Conservation (phyloP, 1,140 invertebrate genomes). For the Dinothrombium tinctorium region DNA sequence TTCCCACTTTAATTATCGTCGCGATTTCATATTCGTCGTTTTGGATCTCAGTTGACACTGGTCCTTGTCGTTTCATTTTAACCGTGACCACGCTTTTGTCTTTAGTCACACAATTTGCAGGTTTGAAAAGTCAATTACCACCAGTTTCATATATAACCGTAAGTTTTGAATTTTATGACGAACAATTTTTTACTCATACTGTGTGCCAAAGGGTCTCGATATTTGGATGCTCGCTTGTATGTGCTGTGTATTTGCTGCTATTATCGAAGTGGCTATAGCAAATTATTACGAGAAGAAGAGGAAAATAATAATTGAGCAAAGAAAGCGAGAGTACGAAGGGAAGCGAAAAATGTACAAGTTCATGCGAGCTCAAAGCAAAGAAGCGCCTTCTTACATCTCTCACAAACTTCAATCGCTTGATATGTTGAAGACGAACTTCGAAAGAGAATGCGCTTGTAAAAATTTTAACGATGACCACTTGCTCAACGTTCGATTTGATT, state of each 20-base stretch:
- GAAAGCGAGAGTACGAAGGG: neutral
- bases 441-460: too few relatives aligned
- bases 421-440: too few relatives aligned
- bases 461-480: too few relatives aligned
- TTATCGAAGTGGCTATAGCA: neutral
- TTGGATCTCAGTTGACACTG: neutral
- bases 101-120: neutral
- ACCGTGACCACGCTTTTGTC: neutral
- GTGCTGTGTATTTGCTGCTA: neutral
- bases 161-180: neutral
- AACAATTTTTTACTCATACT: neutral
- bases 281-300: neutral
- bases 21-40: neutral
- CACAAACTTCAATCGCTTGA: too few relatives aligned
- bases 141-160: neutral
- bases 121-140: neutral
- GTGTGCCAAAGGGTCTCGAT: neutral
- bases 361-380: neutral
- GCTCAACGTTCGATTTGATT: neutral
- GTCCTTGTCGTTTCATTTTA: neutral
- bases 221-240: constrained; percentile 2
- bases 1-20: neutral
- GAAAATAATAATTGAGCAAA: neutral
- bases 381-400: too few relatives aligned
- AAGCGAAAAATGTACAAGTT: neutral